Evolutionary conservation across 2,113 vertebrate genomes (phyloP), one percentile per base, ranked within the genome.

Genomic region (Pangasianodon gigas): DNA sequence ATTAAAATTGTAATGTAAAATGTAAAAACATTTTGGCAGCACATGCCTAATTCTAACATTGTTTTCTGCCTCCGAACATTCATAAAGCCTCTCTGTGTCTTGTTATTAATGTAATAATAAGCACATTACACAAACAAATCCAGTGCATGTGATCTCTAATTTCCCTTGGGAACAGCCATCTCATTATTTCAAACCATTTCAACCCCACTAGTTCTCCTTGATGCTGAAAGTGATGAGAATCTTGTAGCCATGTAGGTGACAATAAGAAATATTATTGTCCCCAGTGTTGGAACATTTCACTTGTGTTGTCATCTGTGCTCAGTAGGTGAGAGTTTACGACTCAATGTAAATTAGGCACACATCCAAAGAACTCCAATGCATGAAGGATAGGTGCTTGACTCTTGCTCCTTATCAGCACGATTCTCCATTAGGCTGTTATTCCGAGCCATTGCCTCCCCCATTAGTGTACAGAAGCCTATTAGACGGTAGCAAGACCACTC

Each of bases 381-480:
- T 41, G 80, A 71, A 65, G 16, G 74, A 67, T 75, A 37, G 60
- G 54, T 88, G 56, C n/a, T 62, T 90, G 86, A 74, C 82, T 90
- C 87, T 87, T 52, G 18, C 87, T 37, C 37, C 71, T 52, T 56
- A 37, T 84, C 84, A 58, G 83, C 88, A 90, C 67, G 71, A 54
- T 26, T 87, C 85, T 87, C 87, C 90, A 93, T 93, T 92, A 90
- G 67, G 86, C 74, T 85, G 54, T 91, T 92, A 91, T 93, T 90
- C 94, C 92, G 77, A 83, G 89, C 65, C 90, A 54, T 88, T 80
- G 86, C 88, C 90, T 90, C 60, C 10, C 32, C 79, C 91, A 90
- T 90, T 91, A 92, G 92, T 90, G 92, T 92, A 90, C 93, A 93
- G 91, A 58, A 90, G 92, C 88, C 93, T 92, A 95, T 94, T 94